phyloP scores from a whole-genome alignment of 1,140 invertebrate genomes.

The Sitodiplosis mosellana region DNA sequence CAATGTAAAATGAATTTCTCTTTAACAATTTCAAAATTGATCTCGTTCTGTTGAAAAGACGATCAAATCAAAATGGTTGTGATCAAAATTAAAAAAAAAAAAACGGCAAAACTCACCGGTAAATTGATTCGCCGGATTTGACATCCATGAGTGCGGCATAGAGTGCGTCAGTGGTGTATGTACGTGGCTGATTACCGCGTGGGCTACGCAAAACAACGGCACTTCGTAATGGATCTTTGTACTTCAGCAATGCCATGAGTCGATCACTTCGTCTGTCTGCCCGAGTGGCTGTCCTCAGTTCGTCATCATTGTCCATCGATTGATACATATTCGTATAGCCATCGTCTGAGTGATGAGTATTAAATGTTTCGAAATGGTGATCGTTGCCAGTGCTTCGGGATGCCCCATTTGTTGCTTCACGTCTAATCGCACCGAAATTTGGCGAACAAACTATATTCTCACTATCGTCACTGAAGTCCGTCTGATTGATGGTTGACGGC shows the following conservation, averaged over 20 bases:
- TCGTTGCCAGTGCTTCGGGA: no score
- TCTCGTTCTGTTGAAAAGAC: no score
- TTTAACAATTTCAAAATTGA: no score
- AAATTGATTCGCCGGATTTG: slow-evolving; percentile 31
- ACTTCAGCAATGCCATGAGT: background rate
- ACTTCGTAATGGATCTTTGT: background rate
- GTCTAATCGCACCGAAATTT: slow-evolving; percentile 1
- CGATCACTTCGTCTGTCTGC: background rate
- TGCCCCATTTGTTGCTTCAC: background rate
- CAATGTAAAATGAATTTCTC: no score
- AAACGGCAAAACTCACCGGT: slow-evolving; percentile 26
- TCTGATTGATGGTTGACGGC: background rate
- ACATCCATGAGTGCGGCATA: slow-evolving; percentile 29
- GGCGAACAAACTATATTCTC: slow-evolving; percentile 3
- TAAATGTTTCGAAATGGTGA: no score
- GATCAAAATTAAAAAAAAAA: background rate
- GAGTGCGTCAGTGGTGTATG: slow-evolving; percentile 5
- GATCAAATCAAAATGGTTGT: no score
- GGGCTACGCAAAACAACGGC: slow-evolving; percentile 3
- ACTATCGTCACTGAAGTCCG: background rate
- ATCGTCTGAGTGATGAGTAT: no score
- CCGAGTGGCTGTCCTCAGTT: background rate
- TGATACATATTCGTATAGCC: no score
- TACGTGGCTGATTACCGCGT: slow-evolving; percentile 4
- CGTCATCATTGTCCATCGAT: background rate